Evolutionary conservation across 1,140 invertebrate genomes (phyloP), one percentile per base, ranked within the genome.

Genomic region (Diploscapter pachys): DNA sequence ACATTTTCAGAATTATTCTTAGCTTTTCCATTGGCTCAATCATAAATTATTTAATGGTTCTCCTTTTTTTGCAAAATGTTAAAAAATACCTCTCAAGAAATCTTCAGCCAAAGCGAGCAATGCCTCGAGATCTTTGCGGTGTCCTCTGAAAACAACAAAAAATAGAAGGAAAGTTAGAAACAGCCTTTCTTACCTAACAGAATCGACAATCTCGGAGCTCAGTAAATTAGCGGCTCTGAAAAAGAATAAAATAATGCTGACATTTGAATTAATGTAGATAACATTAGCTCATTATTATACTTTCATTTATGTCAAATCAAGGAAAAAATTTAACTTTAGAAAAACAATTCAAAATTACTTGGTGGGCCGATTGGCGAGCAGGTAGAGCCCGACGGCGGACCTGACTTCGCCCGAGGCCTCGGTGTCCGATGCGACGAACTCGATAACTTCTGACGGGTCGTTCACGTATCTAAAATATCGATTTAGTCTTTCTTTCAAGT

Each of bases 371-470:
- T 53, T 56, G 9, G 73, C 73, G 4, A 74, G 63, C 4, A 74
- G 73, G 48, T 74, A 74, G 11, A 74, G 63, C 11, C 55, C 48
- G n/a, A 74, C 73, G 11, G 73, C 73, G 54, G 68, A 56, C 49
- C 70, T 67, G 52, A 51, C 68, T 57, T 74, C 63, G 13, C 73
- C 73, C 11, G 54, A 69, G 3, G 70, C 11, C 31, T 74, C 73
- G 4, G 73, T 74, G 51, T 74, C 73, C 5, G 13, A 59, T 6
- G 73, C 73, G 3, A 74, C 73, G n/a, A 56, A 52, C 4, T 49
- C 13, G 48, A 74, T 74, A 2, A 74, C 73, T 13, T 64, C 54
- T 2, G 73, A 74, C 55, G 73, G 73, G 57, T 74, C 73, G 53
- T 74, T 62, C 2, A 74, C 8, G 49, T 74, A 74, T 69, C 73